These are phyloP conservation scores for Novumbra hubbsi DNA, from an alignment of 2,797 vertebrate genomes.

Conservation along the genomic window DNA sequence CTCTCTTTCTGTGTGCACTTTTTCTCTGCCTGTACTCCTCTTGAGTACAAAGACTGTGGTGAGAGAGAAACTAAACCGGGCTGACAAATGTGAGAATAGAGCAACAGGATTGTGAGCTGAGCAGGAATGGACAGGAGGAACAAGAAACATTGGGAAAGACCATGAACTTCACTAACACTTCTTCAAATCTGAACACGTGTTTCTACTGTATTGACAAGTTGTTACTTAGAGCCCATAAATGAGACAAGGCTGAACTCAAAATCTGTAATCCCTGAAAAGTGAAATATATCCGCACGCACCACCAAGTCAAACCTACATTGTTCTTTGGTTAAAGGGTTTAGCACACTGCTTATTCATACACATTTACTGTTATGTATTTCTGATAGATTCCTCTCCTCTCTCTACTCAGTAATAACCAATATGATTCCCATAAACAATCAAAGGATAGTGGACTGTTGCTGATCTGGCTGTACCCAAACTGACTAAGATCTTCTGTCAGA, in stretches of 20 bases:
- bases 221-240: not conserved
- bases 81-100: not conserved
- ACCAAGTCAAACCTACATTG: too few species aligned
- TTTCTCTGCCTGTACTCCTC: not conserved
- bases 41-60: not conserved
- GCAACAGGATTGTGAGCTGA: not conserved
- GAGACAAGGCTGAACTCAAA: not conserved
- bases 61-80: not conserved
- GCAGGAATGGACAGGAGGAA: not conserved
- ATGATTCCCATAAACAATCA: not conserved
- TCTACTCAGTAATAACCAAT: not conserved
- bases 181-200: not conserved
- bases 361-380: not conserved
- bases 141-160: not conserved
- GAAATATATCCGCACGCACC: too few species aligned
- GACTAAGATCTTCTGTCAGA: too few species aligned
- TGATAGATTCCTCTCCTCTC: not conserved
- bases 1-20: not conserved
- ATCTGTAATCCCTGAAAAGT: too few species aligned
- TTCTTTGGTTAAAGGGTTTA: too few species aligned
- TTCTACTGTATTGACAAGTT: too few species aligned
- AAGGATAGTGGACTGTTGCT: too few species aligned
- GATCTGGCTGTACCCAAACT: too few species aligned
- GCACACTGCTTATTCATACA: not conserved
- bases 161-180: not conserved